Evolutionary conservation across 2,888 invertebrate genomes (phyloP), one percentile per base, ranked within the genome.

Genomic region (Keiferia lycopersicella): DNA sequence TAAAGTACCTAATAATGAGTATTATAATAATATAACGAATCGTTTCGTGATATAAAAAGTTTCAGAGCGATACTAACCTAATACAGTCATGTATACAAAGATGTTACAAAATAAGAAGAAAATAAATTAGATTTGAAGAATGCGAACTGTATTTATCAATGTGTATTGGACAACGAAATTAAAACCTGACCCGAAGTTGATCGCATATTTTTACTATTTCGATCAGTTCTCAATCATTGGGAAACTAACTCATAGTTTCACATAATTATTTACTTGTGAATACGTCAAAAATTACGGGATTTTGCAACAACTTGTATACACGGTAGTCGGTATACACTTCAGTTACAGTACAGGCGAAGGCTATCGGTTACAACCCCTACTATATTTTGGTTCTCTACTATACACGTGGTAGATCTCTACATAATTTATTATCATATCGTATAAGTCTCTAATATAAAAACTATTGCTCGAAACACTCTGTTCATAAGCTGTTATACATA

Each of bases 381-480:
- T 18, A 30, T 30, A 61, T 48, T 30, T 45, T 48, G 61, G 61
- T 61, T 48, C 61, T 70, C 77, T 80, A 78, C 73, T 74, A 66
- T 77, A 78, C 74, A 64, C 60, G 51, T 56, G 64, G 64, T 66
- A 76, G 69, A 72, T 78, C 78, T 71, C 77, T 80, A 77, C 71
- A 76, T 72, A 75, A 75, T 76, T 67, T 68, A 69, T 73, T 75
- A 76, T 78, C 77, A 38, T 51, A 50, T 61, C 75, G 75, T 82
- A 83, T 86, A 83, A 82, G 81, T 75, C 75, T 87, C 86, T 87
- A 87, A 82, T 86, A 85, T 84, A 87, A 88, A 86, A 88, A 88
- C 87, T 88, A 88, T 84, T 74, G 86, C 84, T 83, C 78, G 75
- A 82, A 82, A 80, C 77, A 77, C 76, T 81, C 78, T 78, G 71